These are phyloP conservation scores for Noctua pronuba DNA, from an alignment of 2,888 invertebrate species.

Conservation along the genomic window DNA sequence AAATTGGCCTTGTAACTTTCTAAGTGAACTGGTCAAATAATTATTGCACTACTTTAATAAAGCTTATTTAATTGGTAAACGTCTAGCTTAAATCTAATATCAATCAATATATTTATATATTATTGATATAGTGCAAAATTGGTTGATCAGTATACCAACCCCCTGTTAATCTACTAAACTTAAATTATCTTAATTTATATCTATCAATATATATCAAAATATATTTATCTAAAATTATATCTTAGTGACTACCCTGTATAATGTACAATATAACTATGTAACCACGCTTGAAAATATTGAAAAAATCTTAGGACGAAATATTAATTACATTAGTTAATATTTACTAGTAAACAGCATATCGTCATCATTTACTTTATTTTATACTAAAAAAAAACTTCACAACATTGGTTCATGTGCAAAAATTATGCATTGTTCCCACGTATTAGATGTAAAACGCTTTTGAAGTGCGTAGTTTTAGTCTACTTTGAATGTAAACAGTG, in stretches of 20 bases:
- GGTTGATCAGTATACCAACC: slow-evolving; percentile 4
- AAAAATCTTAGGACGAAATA: slow-evolving; percentile 67
- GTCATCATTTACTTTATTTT: slow-evolving; percentile 61
- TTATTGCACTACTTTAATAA: slow-evolving; percentile 25
- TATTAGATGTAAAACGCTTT: slow-evolving; percentile 38
- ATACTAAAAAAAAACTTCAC: slow-evolving; percentile 18
- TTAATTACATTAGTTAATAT: slow-evolving; percentile 63
- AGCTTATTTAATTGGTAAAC: neutral
- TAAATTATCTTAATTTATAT: slow-evolving; percentile 6
- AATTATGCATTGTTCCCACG: slow-evolving; percentile 30
- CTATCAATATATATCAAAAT: slow-evolving; percentile 12
- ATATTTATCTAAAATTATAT: slow-evolving; percentile 24
- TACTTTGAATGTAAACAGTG: neutral
- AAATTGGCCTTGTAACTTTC: slow-evolving; percentile 35
- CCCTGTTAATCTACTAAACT: neutral
- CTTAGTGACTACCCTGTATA: slow-evolving; percentile 61
- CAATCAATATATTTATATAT: neutral
- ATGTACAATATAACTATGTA: slow-evolving; percentile 67
- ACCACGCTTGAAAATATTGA: slow-evolving; percentile 69
- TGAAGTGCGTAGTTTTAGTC: slow-evolving; percentile 32
- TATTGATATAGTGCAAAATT: slow-evolving; percentile 7
- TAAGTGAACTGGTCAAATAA: slow-evolving; percentile 16
- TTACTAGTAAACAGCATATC: slow-evolving; percentile 76
- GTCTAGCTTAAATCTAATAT: neutral
- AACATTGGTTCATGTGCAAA: slow-evolving; percentile 42